These are phyloP conservation scores for Alcedo quadribrachys DNA, from an alignment of 2,797 vertebrate species.

Conservation along the genomic window DNA sequence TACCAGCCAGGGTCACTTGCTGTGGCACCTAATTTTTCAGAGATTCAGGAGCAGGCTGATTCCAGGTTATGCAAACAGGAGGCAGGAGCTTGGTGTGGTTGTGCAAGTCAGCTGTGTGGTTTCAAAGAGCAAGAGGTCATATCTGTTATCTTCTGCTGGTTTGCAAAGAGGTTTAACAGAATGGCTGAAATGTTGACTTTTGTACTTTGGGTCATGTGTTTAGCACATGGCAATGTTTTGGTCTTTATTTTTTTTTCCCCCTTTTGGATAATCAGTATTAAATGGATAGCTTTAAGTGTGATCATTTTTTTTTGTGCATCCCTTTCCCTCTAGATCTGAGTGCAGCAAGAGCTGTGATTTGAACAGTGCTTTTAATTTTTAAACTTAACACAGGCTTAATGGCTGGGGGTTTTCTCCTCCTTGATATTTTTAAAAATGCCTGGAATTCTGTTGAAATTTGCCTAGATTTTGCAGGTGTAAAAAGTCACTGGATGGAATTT, in stretches of 20 bases:
- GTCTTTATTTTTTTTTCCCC: not conserved
- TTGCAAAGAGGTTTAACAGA: not conserved
- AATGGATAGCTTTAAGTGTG: not conserved
- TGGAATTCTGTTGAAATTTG: not conserved
- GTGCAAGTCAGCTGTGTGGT: not conserved
- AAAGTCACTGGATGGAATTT: not conserved
- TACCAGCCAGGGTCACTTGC: not conserved
- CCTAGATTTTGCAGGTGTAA: not conserved
- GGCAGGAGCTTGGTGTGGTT: rapidly evolving
- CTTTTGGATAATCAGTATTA: not conserved
- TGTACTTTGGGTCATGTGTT: constrained; percentile 5
- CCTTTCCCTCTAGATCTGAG: not conserved
- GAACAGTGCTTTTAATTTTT: not conserved
- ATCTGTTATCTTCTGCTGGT: not conserved
- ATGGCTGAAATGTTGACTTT: constrained; percentile 39
- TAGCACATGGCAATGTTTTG: not conserved
- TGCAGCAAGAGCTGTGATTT: too few relatives aligned
- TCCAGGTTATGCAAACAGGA: rapidly evolving
- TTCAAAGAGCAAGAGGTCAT: constrained; percentile 24
- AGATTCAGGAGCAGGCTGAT: not conserved
- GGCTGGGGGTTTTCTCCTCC: not conserved
- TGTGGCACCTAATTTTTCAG: rapidly evolving
- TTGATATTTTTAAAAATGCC: not conserved
- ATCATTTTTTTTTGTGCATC: not conserved
- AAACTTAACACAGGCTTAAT: not conserved